These are phyloP conservation scores for Mystacornis crossleyi DNA, from an alignment of 2,113 vertebrate species.

Conservation along the genomic window DNA sequence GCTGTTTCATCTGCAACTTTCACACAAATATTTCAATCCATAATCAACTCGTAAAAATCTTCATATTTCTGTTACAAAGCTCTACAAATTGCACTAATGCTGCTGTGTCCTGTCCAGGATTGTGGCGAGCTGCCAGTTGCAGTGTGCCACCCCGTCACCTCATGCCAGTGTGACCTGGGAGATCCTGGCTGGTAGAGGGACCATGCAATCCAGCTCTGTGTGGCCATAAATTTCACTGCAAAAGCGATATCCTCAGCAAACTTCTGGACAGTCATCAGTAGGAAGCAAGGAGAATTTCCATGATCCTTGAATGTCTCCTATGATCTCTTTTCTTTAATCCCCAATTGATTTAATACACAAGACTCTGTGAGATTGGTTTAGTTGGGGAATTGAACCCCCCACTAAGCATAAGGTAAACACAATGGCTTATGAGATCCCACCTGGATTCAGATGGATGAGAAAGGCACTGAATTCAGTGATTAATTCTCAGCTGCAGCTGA, in stretches of 20 bases:
- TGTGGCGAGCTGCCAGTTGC: not conserved
- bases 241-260: not conserved
- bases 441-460: not conserved
- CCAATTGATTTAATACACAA: not conserved
- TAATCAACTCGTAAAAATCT: not conserved
- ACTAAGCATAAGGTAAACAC: not conserved
- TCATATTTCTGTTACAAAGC: not conserved
- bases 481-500: not conserved
- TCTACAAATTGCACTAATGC: not conserved
- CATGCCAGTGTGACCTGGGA: not conserved
- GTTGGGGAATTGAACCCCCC: not conserved
- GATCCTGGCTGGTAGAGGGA: not conserved
- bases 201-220: fast-evolving
- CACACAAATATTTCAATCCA: not conserved
- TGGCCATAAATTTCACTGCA: not conserved
- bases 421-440: not conserved
- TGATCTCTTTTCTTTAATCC: not conserved
- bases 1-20: not conserved
- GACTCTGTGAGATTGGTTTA: not conserved
- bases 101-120: not conserved
- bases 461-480: not conserved
- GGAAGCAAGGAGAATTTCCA: not conserved
- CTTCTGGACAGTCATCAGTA: not conserved
- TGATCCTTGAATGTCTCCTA: not conserved
- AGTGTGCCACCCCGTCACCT: not conserved